A percentile compares a stretch with the other conserved stretches of the same genome.
Conservation (phyloP, 2,888 invertebrate genomes). For the Erebia ligea region DNA sequence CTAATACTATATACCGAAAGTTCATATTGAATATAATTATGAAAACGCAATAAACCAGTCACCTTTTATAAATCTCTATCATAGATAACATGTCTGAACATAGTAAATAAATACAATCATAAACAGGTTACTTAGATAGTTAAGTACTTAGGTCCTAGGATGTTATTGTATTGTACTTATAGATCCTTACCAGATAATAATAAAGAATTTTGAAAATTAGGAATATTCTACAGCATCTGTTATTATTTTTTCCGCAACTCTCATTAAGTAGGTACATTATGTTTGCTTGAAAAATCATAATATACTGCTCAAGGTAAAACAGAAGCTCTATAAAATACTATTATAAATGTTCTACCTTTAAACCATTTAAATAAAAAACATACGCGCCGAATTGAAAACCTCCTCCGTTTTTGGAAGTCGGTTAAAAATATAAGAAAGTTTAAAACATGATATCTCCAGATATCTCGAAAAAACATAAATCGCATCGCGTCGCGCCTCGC, state of each 20-base stretch:
- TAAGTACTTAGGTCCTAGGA: too few species aligned
- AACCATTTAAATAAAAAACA: too few species aligned
- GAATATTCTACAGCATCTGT: neutral
- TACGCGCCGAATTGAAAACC: too few species aligned
- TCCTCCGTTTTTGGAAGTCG: too few species aligned
- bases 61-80: neutral
- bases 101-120: too few species aligned
- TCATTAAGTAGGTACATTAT: too few species aligned
- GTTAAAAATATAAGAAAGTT: neutral
- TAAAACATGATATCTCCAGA: constrained; percentile 6
- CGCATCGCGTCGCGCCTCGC: neutral
- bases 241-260: neutral
- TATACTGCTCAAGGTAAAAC: neutral
- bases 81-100: neutral
- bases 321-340: neutral
- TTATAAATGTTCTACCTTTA: neutral
- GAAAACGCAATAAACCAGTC: constrained; percentile 10
- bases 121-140: too few species aligned
- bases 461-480: constrained; percentile 13
- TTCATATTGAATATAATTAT: too few species aligned
- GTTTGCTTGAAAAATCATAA: neutral
- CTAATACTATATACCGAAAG: too few species aligned
- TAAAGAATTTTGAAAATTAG: too few species aligned
- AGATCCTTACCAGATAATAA: too few species aligned
- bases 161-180: too few species aligned